Evolutionary conservation across 1,140 invertebrate species (phyloP).

Genomic region (Chironomus tepperi): DNA sequence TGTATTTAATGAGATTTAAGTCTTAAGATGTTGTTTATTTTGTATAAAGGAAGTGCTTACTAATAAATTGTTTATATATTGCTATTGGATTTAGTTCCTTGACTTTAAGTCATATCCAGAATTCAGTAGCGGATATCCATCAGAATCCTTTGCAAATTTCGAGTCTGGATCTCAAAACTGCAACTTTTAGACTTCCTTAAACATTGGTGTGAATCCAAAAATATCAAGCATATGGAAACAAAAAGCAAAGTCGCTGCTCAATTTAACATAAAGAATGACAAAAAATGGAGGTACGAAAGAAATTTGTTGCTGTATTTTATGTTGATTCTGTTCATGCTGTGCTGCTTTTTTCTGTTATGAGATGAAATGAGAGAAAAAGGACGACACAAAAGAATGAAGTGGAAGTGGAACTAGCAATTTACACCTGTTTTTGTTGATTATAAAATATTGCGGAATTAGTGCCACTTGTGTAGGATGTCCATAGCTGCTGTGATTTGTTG

Average conservation of each 20-base stretch:
- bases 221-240: background rate
- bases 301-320: background rate
- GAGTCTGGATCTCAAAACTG: too few relatives aligned
- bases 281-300: background rate
- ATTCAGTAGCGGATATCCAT: too few relatives aligned
- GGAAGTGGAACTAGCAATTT: slow-evolving; percentile 1
- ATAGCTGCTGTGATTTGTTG: background rate
- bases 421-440: slow-evolving; percentile 7
- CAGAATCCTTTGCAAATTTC: too few relatives aligned
- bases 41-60: too few relatives aligned
- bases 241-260: background rate
- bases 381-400: background rate
- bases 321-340: background rate
- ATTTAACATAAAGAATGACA: background rate
- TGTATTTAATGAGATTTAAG: too few relatives aligned
- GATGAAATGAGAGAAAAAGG: background rate
- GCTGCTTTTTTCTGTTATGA: background rate
- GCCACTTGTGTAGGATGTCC: background rate
- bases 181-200: too few relatives aligned
- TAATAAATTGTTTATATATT: too few relatives aligned
- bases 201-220: background rate
- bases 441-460: background rate
- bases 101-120: too few relatives aligned
- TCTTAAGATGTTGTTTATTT: too few relatives aligned
- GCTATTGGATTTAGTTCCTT: too few relatives aligned